phyloP scores from a whole-genome alignment of 1,140 invertebrate species.

The Plectrocnemia conspersa region DNA sequence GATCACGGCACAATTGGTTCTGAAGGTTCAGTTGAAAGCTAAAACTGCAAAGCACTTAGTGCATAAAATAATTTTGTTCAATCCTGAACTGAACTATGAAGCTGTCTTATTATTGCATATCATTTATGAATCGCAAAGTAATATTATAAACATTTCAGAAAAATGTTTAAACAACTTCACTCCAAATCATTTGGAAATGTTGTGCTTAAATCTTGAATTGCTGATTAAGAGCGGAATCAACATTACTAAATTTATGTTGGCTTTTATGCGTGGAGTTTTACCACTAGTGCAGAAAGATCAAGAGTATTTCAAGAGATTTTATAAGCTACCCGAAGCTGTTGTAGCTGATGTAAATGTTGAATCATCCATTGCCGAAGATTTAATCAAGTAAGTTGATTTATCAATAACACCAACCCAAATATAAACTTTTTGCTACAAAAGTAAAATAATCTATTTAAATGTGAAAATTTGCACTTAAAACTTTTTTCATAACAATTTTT shows the following conservation, averaged over 20 bases:
- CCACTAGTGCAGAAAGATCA: slow-evolving; percentile 41
- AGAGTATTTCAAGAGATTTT: slow-evolving; percentile 44
- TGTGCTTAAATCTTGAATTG: slow-evolving; percentile 51
- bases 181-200: slow-evolving; percentile 43
- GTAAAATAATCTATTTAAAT: no score
- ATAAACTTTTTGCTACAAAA: no score
- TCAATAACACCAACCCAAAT: no score
- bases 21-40: slow-evolving; percentile 59
- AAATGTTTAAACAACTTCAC: slow-evolving; percentile 51
- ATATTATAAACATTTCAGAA: slow-evolving; percentile 49
- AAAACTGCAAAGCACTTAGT: slow-evolving; percentile 59
- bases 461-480: no score
- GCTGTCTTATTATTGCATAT: slow-evolving; percentile 55
- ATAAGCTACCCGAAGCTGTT: slow-evolving; percentile 49
- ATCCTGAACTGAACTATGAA: slow-evolving; percentile 53
- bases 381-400: slow-evolving; percentile 54
- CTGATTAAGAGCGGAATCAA: slow-evolving; percentile 49
- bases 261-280: slow-evolving; percentile 48
- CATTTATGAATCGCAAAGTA: slow-evolving; percentile 57
- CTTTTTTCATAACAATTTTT: no score
- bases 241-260: slow-evolving; percentile 51
- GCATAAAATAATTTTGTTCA: slow-evolving; percentile 54
- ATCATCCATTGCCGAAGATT: slow-evolving; percentile 43
- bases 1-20: slow-evolving; percentile 64
- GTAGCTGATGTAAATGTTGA: slow-evolving; percentile 53